Conservation (phyloP, 2,888 invertebrate species). For the Hylaea fasciaria region DNA sequence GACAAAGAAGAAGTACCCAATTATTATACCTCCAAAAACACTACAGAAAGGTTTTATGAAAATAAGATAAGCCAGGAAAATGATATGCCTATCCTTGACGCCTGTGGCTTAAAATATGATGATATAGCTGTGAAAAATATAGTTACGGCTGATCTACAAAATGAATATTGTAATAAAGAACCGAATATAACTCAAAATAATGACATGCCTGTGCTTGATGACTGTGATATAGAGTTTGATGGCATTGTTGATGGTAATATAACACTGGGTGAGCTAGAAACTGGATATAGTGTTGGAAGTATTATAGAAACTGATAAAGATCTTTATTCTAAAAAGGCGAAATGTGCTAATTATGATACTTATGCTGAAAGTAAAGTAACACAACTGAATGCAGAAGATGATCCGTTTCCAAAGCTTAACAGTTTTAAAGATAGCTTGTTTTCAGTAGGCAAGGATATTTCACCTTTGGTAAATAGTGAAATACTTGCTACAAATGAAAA, state of each 20-base stretch:
- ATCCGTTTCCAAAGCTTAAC: slow-evolving; percentile 1
- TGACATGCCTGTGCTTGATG: slow-evolving; percentile 18
- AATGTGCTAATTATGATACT: neutral
- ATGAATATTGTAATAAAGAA: slow-evolving; percentile 3
- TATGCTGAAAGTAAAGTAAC: neutral
- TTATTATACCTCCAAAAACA: slow-evolving; percentile 27
- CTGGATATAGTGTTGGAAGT: slow-evolving; percentile 1
- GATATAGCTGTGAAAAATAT: neutral
- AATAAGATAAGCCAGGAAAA: slow-evolving; percentile 15
- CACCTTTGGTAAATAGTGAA: slow-evolving; percentile 2
- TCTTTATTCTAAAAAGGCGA: neutral
- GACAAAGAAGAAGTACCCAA: slow-evolving; percentile 39
- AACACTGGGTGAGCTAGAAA: slow-evolving; percentile 4
- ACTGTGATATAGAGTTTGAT: slow-evolving; percentile 15
- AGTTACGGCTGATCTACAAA: neutral
- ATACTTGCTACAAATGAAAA: slow-evolving; percentile 5
- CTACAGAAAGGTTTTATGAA: slow-evolving; percentile 13
- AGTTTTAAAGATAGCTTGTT: slow-evolving; percentile 4
- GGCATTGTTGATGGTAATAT: slow-evolving; percentile 11
- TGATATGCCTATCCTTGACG: slow-evolving; percentile 36
- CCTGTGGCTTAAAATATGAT: slow-evolving; percentile 2
- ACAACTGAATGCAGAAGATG: neutral
- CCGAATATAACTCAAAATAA: slow-evolving; percentile 3
- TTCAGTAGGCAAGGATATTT: slow-evolving; percentile 2
- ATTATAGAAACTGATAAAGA: neutral